Evolutionary conservation across 2,113 vertebrate species (phyloP), one percentile per base, ranked within the genome.

Genomic region (Oenanthe oenanthe): DNA sequence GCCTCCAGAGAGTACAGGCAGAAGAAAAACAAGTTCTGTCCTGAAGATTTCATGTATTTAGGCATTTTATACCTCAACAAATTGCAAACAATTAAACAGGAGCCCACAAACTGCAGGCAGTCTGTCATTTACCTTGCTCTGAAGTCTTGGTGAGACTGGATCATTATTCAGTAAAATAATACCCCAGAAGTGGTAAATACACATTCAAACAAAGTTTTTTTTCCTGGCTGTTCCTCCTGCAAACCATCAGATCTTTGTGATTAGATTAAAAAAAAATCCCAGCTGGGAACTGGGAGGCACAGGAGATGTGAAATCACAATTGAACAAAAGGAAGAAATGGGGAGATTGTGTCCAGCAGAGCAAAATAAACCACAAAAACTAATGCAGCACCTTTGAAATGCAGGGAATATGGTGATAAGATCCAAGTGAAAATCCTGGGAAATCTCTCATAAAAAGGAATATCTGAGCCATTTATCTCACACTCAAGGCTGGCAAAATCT

Each of bases 401-500:
- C 10, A 29, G 57, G 62, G 40, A 40, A 67, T 56, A 7, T 3
- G 25, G 18, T 42, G 56, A 20, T 73, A 66, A 91, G n/a, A 72
- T 12, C 3, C 0, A 1, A 61, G 76, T 6, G 62, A 25, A 92
- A 81, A 85, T 70, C 13, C 13, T 34, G 32, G 36, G 51, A 82
- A 92, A 62, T 11, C 29, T 68, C 78, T 74, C 21, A 34, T 43
- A 43, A 57, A 84, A 92, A 48, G 66, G 28, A 38, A 15, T 70
- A 92, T 82, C 56, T 62, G 58, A 91, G 85, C 70, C 66, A 84
- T 85, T 96, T 78, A 66, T 87, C 87, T 94, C 38, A 65, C 60
- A 81, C 61, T 67, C 79, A 79, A 85, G 43, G 48, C 34, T 47
- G 45, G 77, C n/a, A 79, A 86, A 91, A 79, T 38, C 65, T 89